These are phyloP conservation scores for Lagodon rhomboides DNA, from an alignment of 2,797 vertebrate genomes.

Conservation along the genomic window DNA sequence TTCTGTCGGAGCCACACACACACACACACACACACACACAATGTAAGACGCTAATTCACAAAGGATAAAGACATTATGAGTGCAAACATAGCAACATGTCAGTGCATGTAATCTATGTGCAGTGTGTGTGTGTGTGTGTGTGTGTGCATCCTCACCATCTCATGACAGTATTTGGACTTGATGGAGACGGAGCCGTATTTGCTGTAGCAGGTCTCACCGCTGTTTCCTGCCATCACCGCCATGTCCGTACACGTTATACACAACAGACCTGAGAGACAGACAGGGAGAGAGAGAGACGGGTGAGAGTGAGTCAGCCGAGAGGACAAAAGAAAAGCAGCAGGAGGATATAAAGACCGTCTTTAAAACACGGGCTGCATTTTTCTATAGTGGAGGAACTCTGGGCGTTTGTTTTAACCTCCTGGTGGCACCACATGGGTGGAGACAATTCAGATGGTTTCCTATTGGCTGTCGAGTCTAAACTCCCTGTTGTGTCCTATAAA, in stretches of 20 bases:
- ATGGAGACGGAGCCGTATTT: constrained; percentile 94
- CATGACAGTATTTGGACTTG: constrained; percentile 94
- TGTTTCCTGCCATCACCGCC: constrained; percentile 95
- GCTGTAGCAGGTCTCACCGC: constrained; percentile 92
- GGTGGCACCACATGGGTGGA: neutral
- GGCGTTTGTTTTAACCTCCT: neutral
- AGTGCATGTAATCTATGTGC: constrained; percentile 5
- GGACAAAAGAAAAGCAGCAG: neutral
- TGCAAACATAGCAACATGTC: constrained; percentile 7
- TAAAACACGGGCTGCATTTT: neutral
- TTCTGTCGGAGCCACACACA: neutral
- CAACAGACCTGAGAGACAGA: constrained; percentile 85
- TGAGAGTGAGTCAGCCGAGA: neutral
- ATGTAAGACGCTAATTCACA: neutral
- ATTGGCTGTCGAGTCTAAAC: neutral
- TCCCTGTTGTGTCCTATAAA: neutral
- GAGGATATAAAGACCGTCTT: neutral
- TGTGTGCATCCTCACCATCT: constrained; percentile 89
- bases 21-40: neutral
- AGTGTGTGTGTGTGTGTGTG: constrained; percentile 2
- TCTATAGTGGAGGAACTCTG: neutral
- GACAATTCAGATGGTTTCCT: neutral
- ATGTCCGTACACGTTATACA: constrained; percentile 96
- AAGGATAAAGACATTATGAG: constrained; percentile 8
- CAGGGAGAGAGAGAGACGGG: neutral